These are phyloP conservation scores for Otolemur garnettii DNA, from an alignment of 2,113 vertebrate species.

Conservation along the genomic window DNA sequence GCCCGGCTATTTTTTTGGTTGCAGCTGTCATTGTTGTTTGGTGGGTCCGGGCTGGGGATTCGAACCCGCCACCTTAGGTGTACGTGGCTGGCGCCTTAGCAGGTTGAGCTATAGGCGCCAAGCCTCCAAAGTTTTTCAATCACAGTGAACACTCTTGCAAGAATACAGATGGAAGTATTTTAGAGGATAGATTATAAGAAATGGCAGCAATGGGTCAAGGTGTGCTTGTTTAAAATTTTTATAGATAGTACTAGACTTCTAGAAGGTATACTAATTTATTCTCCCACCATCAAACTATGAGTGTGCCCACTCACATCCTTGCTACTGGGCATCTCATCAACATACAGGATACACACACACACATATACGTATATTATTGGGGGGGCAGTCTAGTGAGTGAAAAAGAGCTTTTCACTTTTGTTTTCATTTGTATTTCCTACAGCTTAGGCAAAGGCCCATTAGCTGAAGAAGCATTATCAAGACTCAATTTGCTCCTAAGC, in stretches of 20 bases:
- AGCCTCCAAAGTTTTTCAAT: neutral
- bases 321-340: neutral
- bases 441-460: neutral
- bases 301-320: neutral
- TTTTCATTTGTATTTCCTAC: slow-evolving; percentile 33
- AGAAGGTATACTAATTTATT: neutral
- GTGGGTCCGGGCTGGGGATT: no score
- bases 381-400: neutral
- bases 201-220: neutral
- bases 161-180: neutral
- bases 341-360: neutral
- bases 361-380: neutral
- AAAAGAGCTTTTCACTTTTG: neutral
- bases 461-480: slow-evolving; percentile 36
- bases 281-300: neutral
- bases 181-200: neutral
- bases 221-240: slow-evolving; percentile 49
- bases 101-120: no score
- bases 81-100: no score
- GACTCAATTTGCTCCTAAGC: neutral
- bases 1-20: no score
- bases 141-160: neutral
- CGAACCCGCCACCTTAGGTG: no score
- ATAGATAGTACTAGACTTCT: neutral
- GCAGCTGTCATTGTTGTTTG: no score